These are phyloP conservation scores for Erythrocercus mccallii DNA, from an alignment of 2,113 vertebrate species.

Conservation along the genomic window DNA sequence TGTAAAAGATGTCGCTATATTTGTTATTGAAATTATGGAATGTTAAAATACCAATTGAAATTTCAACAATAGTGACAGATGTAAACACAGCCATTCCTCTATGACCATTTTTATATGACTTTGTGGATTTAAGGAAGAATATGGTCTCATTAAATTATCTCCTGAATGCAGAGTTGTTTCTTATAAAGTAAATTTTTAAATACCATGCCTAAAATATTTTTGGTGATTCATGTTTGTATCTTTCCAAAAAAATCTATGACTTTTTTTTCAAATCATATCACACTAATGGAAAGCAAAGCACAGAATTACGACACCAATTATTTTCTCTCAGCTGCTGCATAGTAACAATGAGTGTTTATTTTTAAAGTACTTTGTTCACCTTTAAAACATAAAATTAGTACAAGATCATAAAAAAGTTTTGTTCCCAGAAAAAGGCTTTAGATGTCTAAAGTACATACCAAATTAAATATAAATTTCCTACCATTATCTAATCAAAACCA, in stretches of 20 bases:
- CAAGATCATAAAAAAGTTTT: not conserved
- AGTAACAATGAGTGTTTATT: not conserved
- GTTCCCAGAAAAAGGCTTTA: not conserved
- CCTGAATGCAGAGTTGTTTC: not conserved
- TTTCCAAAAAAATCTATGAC: not conserved
- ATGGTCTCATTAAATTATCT: not conserved
- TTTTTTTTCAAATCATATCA: not conserved
- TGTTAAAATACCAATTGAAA: not conserved
- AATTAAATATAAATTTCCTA: not conserved
- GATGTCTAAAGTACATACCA: not conserved
- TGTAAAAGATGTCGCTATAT: not conserved
- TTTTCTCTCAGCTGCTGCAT: not conserved
- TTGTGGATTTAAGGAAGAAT: not conserved
- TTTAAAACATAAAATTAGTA: constrained; percentile 4
- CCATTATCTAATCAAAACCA: constrained; percentile 13
- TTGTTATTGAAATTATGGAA: not conserved
- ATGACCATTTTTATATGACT: not conserved
- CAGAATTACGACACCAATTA: not conserved
- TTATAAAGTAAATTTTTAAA: not conserved
- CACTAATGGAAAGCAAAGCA: not conserved
- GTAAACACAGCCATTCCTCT: not conserved
- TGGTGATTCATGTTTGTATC: not conserved
- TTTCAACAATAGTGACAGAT: not conserved
- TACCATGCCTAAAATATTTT: not conserved
- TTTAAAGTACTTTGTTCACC: not conserved